A percentile compares a stretch with the other conserved stretches of the same genome.
Evolutionary conservation across 2,113 vertebrate genomes (phyloP).

Genomic region (Syngnathoides biaculeatus): DNA sequence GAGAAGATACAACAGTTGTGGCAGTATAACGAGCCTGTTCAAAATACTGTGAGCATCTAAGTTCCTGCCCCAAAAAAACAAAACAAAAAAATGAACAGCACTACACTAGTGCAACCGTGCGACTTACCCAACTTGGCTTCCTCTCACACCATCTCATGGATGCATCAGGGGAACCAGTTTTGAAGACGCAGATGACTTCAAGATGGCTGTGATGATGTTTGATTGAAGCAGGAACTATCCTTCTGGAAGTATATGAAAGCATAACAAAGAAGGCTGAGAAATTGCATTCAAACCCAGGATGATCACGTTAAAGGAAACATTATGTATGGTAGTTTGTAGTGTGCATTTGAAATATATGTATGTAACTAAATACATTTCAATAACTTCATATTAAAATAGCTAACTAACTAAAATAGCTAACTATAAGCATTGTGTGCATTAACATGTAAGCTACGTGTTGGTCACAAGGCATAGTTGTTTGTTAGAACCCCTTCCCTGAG

Average conservation of each 20-base stretch:
- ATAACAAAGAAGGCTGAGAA: background rate
- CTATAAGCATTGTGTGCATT: too few species aligned
- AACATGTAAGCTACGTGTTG: too few species aligned
- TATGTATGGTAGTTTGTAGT: too few species aligned
- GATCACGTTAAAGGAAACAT: background rate
- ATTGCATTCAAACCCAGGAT: background rate
- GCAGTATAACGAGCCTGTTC: background rate
- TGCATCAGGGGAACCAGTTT: background rate
- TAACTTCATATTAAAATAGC: too few species aligned
- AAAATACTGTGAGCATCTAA: background rate
- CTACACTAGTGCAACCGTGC: background rate
- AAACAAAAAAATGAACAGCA: background rate
- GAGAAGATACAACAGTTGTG: background rate
- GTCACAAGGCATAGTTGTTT: too few species aligned
- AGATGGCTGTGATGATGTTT: background rate
- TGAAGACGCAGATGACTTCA: background rate
- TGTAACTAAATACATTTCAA: too few species aligned
- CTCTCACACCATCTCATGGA: background rate
- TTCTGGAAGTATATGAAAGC: background rate
- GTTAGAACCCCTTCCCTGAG: too few species aligned
- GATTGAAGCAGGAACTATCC: background rate
- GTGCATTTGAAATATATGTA: too few species aligned
- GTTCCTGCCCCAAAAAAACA: background rate
- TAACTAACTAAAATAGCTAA: too few species aligned
- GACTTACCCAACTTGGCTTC: background rate